Conservation (phyloP, 2,797 vertebrate genomes). For the Anabacerthia variegaticeps region DNA sequence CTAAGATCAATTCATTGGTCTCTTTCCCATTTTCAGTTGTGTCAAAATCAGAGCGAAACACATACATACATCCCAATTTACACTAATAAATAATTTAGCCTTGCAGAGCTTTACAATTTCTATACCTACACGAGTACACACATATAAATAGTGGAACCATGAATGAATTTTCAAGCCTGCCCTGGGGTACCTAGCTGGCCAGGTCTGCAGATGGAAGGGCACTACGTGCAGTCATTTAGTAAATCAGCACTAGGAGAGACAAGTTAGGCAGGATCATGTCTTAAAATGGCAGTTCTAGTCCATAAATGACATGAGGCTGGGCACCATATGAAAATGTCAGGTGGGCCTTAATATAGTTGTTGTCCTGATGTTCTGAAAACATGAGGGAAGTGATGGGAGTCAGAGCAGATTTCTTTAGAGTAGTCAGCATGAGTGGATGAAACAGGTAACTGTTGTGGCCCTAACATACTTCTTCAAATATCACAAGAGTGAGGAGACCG, state of each 20-base stretch:
- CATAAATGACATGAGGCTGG: not conserved
- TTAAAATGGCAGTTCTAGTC: not conserved
- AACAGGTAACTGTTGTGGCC: not conserved
- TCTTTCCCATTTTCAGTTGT: not conserved
- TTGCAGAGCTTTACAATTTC: not conserved
- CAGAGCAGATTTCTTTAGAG: not conserved
- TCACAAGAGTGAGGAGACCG: not conserved
- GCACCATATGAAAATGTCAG: not conserved
- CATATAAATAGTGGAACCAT: not conserved
- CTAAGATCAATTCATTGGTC: not conserved
- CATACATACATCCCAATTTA: not conserved
- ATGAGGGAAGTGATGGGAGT: not conserved
- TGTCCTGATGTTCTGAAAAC: not conserved
- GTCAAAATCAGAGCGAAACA: not conserved
- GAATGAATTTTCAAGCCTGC: not conserved
- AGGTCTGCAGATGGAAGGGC: not conserved
- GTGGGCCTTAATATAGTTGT: not conserved
- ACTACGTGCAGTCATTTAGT: not conserved
- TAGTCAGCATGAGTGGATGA: not conserved
- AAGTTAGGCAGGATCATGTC: accelerated
- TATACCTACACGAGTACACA: not conserved
- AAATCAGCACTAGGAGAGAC: not conserved
- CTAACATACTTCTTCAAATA: not conserved
- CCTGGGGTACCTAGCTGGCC: not conserved
- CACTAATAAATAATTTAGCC: not conserved